These are phyloP conservation scores for Cerastis rubricosa DNA, from an alignment of 2,888 invertebrate genomes.

Conservation along the genomic window DNA sequence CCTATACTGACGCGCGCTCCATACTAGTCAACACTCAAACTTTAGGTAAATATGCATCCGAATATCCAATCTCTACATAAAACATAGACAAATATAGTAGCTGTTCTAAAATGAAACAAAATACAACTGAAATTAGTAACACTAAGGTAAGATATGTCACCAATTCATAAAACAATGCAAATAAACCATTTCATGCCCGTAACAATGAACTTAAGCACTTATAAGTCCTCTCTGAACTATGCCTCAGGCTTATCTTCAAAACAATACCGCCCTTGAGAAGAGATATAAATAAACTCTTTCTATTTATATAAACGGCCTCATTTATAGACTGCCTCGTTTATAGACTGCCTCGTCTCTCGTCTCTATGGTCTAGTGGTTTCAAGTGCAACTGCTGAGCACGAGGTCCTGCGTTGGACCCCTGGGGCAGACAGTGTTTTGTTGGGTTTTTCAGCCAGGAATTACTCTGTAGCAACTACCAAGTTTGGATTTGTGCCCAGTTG, in stretches of 20 bases:
- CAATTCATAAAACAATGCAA: background rate
- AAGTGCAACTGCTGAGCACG: background rate
- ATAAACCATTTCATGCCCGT: background rate
- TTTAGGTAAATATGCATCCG: too few relatives aligned
- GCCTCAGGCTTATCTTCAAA: constrained; percentile 21
- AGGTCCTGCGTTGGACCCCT: background rate
- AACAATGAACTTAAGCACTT: constrained; percentile 39
- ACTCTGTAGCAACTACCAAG: background rate
- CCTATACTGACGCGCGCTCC: too few relatives aligned
- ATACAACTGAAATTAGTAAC: background rate
- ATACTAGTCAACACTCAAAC: too few relatives aligned
- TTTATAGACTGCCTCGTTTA: background rate
- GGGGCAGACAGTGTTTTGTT: background rate
- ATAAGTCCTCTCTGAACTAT: constrained; percentile 36
- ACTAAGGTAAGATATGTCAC: background rate
- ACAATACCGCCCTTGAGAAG: constrained; percentile 18
- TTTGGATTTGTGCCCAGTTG: background rate
- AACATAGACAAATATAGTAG: background rate
- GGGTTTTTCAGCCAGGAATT: background rate
- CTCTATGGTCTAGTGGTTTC: background rate
- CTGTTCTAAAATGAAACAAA: background rate
- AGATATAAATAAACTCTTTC: constrained; percentile 20
- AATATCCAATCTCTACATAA: too few relatives aligned
- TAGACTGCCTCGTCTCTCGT: background rate
- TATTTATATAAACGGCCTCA: constrained; percentile 12